phyloP scores from a whole-genome alignment of 2,797 vertebrate species.

The Carapus acus region DNA sequence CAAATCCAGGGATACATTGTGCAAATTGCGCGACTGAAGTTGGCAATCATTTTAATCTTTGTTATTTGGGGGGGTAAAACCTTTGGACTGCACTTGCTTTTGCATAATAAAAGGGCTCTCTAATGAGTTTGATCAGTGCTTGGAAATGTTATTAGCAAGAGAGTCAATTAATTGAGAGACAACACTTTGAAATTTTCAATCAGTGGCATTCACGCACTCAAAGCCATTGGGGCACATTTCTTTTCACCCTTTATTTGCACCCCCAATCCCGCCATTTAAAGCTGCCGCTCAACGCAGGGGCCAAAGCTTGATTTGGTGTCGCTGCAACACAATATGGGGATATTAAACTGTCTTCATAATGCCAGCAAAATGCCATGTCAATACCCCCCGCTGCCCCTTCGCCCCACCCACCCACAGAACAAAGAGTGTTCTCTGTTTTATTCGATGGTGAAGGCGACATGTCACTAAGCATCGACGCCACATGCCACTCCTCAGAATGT shows the following conservation, averaged over 20 bases:
- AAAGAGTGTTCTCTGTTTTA: constrained; percentile 69
- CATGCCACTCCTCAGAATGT: constrained; percentile 42
- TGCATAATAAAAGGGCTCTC: background rate
- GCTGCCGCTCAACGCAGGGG: constrained; percentile 41
- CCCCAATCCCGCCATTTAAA: constrained; percentile 52
- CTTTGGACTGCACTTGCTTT: background rate
- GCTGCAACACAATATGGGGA: constrained; percentile 68
- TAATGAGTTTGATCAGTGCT: constrained; percentile 1
- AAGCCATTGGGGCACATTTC: constrained; percentile 11
- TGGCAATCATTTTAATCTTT: background rate
- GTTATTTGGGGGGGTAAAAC: background rate
- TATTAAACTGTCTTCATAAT: constrained; percentile 74
- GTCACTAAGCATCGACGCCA: constrained; percentile 43
- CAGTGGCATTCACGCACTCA: constrained; percentile 12
- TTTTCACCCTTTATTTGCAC: constrained; percentile 49
- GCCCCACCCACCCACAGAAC: constrained; percentile 59
- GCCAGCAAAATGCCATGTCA: constrained; percentile 77
- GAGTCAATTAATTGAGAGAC: constrained; percentile 12
- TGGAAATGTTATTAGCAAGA: constrained; percentile 15
- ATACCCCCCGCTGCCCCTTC: constrained; percentile 61
- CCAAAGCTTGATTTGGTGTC: constrained; percentile 65
- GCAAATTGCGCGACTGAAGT: no score
- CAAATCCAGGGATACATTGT: no score
- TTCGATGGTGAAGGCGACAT: constrained; percentile 59
- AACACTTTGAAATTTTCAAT: constrained; percentile 13